Evolutionary conservation across 2,888 invertebrate species (phyloP).

Genomic region (Harpalus rufipes): DNA sequence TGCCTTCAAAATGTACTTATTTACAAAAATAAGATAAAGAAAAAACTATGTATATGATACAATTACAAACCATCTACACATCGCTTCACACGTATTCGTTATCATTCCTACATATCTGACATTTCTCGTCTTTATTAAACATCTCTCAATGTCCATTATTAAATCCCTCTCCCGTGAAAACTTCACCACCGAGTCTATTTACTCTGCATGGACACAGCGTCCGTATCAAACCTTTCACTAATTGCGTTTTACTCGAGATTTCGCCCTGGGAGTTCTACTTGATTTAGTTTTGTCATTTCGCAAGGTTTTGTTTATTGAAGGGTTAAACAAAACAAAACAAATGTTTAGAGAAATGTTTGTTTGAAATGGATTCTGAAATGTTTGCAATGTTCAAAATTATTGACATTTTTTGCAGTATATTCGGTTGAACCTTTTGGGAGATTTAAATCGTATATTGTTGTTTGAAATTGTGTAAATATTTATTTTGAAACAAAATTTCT

Average conservation of each 20-base stretch:
- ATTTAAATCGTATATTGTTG: background rate
- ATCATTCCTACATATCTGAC: too few species aligned
- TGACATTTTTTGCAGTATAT: slow-evolving; percentile 18
- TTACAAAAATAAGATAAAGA: too few species aligned
- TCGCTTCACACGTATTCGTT: too few species aligned
- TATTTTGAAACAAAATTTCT: background rate
- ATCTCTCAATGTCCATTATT: background rate
- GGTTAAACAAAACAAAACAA: slow-evolving; percentile 30
- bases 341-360: slow-evolving; percentile 41
- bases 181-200: background rate
- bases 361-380: background rate
- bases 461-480: slow-evolving; percentile 15
- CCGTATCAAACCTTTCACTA: slow-evolving; percentile 6
- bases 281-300: slow-evolving; percentile 42
- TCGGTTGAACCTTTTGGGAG: background rate
- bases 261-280: slow-evolving; percentile 31
- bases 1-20: too few species aligned
- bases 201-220: background rate
- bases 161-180: background rate
- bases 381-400: slow-evolving; percentile 29
- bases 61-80: too few species aligned
- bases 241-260: slow-evolving; percentile 25
- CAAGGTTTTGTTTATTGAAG: slow-evolving; percentile 33
- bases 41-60: too few species aligned
- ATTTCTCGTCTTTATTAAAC: background rate